Evolutionary conservation across 2,113 vertebrate genomes (phyloP).

Genomic region (Paedocypris sp.): DNA sequence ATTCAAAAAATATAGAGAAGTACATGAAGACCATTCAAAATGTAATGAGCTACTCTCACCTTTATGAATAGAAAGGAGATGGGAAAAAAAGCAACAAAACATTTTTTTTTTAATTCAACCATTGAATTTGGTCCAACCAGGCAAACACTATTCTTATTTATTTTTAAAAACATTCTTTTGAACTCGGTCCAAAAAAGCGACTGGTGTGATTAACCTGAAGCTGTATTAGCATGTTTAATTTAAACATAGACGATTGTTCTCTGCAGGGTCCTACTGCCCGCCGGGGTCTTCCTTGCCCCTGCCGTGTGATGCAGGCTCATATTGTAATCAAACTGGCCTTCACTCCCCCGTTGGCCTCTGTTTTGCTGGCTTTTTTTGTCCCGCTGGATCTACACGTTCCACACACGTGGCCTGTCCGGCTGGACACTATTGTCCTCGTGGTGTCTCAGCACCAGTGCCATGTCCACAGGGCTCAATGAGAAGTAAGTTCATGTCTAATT

Average conservation of each 20-base stretch:
- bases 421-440: slow-evolving; percentile 75
- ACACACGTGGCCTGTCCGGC: slow-evolving; percentile 40
- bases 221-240: too few relatives aligned
- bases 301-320: slow-evolving; percentile 62
- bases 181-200: too few relatives aligned
- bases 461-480: slow-evolving; percentile 55
- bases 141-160: too few relatives aligned
- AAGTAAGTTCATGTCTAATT: slow-evolving; percentile 44
- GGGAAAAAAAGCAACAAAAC: too few relatives aligned
- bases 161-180: too few relatives aligned
- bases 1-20: too few relatives aligned
- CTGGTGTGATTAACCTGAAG: too few relatives aligned
- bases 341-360: slow-evolving; percentile 47
- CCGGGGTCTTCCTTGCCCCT: slow-evolving; percentile 55
- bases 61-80: too few relatives aligned
- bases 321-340: slow-evolving; percentile 56
- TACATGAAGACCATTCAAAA: too few relatives aligned
- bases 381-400: slow-evolving; percentile 54
- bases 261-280: slow-evolving; percentile 68
- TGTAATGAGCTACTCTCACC: too few relatives aligned
- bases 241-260: slow-evolving; percentile 1
- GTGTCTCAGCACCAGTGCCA: slow-evolving; percentile 51
- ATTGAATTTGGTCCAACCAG: too few relatives aligned
- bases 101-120: too few relatives aligned
- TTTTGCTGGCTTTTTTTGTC: slow-evolving; percentile 63